Base-by-base conservation (phyloP, 92 coral and sea anemone genomes). In the Anthopleura xanthogrammica region DNA sequence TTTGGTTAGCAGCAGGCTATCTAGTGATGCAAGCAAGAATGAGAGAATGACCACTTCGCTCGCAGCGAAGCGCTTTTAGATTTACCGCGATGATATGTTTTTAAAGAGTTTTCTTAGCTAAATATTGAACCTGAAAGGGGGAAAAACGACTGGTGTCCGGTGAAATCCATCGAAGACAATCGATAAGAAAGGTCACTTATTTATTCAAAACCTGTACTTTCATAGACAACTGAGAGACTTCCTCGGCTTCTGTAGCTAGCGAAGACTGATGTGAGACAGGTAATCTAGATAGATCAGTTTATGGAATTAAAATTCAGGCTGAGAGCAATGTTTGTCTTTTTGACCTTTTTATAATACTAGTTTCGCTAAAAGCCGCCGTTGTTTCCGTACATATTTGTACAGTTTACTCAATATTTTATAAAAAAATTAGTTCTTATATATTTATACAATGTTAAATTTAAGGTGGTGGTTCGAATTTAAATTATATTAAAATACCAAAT, bases 101-200 rank as follows among this genome's bases (percentile, higher is more conserved):
- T 68, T 23, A 14, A 68, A 36, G 74, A 24, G 74, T 68, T 68
- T 29, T 68, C 42, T 36, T 68, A 24, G 74, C 74, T 68, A 23
- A 68, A 68, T 68, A 68, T 68, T 68, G 41, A 68, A 68, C 5
- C 74, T 29, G 2, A 68, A 62, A 24, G 36, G 74, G 43, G 74
- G 42, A 68, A 68, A 68, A 68, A 68, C 74, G 74, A 68, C 74
- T 68, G 74, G 46, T 24, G 74, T 68, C 74, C 74, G 74, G 74
- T 11, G 41, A 68, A 68, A 68, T 68, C 74, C 42, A 68, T 36
- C 74, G 74, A 68, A 24, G 74, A 68, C 36, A 68, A 9, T 68
- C 74, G 41, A 23, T 29, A 54, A 54, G 4, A 23, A 36, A 23
- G 40, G 13, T 68, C 74, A 14, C 36, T 68, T 68, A 11, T 68